Percentiles rank a stretch among this genome's conserved stretches.
Conservation (phyloP, 2,888 invertebrate species). For the Andrena haemorrhoa region DNA sequence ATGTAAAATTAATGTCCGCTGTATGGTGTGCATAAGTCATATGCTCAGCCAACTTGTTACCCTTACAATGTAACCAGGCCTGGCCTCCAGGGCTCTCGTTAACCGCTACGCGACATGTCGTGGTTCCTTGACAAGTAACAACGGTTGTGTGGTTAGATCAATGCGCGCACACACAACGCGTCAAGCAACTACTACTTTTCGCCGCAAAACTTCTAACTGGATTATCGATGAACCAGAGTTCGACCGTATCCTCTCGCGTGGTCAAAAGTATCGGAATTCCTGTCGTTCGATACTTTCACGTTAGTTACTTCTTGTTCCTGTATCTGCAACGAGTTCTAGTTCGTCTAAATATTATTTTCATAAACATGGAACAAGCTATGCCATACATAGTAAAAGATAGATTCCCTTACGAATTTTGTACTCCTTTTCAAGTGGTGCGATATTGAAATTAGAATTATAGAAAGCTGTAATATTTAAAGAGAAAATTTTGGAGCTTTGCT, state of each 20-base stretch:
- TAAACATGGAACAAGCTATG: too few species aligned
- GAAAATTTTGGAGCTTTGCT: too few species aligned
- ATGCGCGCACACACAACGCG: not conserved
- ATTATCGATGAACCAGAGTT: constrained; percentile 45
- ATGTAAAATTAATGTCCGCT: constrained; percentile 9
- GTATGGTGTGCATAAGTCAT: not conserved
- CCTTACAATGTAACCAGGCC: constrained; percentile 27
- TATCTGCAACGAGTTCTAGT: not conserved
- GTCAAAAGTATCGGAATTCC: constrained; percentile 16
- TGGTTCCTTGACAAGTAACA: constrained; percentile 46
- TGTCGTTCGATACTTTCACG: not conserved
- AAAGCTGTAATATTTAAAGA: too few species aligned
- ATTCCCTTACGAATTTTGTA: too few species aligned
- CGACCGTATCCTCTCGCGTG: not conserved
- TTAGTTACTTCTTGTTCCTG: not conserved
- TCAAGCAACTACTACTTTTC: constrained; percentile 23
- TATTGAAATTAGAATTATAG: too few species aligned
- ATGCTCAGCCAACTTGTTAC: constrained; percentile 14
- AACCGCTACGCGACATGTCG: constrained; percentile 39
- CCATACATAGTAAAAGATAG: too few species aligned
- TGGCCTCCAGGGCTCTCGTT: constrained; percentile 18
- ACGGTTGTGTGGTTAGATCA: constrained; percentile 48
- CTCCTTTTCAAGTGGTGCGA: too few species aligned
- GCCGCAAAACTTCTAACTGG: constrained; percentile 27
- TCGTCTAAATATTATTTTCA: too few species aligned